Evolutionary conservation across 2,113 vertebrate species (phyloP).

Genomic region (Dipodomys merriami): DNA sequence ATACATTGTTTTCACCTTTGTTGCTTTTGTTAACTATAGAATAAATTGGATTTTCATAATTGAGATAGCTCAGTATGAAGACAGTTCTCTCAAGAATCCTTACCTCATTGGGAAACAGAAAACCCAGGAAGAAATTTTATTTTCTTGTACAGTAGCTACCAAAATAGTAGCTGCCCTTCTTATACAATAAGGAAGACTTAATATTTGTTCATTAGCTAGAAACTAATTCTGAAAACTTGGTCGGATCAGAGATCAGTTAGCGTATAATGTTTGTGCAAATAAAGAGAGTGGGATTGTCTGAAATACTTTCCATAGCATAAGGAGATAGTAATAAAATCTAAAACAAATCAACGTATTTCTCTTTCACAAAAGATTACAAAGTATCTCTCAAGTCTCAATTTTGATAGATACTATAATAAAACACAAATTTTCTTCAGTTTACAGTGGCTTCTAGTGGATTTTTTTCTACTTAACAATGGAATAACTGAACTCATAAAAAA

Average conservation of each 20-base stretch:
- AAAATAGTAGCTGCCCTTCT: not conserved
- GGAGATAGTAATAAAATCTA: not conserved
- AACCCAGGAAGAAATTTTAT: not conserved
- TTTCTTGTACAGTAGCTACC: not conserved
- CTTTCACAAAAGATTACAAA: no score
- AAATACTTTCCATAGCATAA: not conserved
- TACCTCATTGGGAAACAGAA: not conserved
- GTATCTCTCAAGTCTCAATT: not conserved
- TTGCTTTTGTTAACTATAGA: slow-evolving; percentile 15
- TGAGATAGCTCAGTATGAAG: slow-evolving; percentile 28
- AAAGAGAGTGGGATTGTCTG: not conserved
- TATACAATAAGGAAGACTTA: not conserved
- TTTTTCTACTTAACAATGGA: not conserved
- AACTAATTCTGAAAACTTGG: slow-evolving; percentile 10
- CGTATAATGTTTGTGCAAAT: not conserved
- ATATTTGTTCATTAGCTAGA: not conserved
- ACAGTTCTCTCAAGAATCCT: not conserved
- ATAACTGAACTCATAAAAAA: not conserved
- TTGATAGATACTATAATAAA: not conserved
- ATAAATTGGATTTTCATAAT: slow-evolving; percentile 19
- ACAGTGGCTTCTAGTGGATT: not conserved
- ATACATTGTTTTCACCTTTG: not conserved
- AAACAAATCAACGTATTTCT: not conserved
- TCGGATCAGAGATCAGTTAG: not conserved
- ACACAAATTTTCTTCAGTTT: not conserved